Evolutionary conservation across 2,888 invertebrate genomes (phyloP).

Genomic region (Lasioglossum zephyrum): DNA sequence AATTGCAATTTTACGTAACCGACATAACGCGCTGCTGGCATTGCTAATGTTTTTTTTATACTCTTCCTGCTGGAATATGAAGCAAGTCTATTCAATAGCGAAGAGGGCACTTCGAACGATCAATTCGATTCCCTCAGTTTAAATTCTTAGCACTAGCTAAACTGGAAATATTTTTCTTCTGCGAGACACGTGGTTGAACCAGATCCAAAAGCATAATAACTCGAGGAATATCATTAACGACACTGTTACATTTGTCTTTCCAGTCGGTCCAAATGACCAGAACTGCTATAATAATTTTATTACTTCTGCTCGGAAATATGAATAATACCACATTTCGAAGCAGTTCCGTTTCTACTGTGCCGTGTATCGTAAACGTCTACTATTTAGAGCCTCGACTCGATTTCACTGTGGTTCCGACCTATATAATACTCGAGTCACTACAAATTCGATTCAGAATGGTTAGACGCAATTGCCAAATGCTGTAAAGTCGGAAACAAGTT

Average conservation of each 20-base stretch:
- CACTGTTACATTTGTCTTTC: background rate
- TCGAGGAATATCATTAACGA: background rate
- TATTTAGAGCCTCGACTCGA: background rate
- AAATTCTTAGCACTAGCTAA: background rate
- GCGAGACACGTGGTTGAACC: background rate
- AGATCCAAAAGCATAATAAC: background rate
- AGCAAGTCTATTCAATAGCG: background rate
- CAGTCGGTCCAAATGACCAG: background rate
- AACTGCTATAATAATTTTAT: too few species aligned
- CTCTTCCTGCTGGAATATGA: background rate
- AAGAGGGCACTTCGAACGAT: background rate
- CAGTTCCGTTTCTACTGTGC: background rate
- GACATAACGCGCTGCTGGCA: background rate
- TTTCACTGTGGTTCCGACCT: background rate
- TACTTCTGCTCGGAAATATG: too few species aligned
- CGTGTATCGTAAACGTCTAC: background rate
- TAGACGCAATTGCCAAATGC: background rate
- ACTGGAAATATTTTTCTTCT: background rate
- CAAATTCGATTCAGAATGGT: background rate
- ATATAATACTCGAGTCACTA: background rate
- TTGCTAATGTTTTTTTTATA: background rate
- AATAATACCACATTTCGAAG: background rate
- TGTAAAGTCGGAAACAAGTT: background rate
- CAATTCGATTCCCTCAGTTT: background rate
- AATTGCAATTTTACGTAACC: background rate